phyloP scores from a whole-genome alignment of 2,888 invertebrate species.

The Drosophila buzzatii region DNA sequence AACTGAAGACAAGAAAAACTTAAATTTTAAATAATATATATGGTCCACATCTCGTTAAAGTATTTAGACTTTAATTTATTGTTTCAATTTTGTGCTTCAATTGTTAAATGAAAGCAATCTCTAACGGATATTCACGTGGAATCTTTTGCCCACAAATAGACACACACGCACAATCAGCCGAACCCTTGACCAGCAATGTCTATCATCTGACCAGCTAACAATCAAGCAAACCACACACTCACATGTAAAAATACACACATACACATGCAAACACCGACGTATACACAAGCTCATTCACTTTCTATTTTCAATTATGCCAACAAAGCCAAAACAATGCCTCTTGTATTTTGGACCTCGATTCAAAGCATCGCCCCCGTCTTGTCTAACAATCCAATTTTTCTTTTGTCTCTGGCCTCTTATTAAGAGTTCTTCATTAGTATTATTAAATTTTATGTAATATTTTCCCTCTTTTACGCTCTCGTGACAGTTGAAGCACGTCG shows the following conservation, averaged over 20 bases:
- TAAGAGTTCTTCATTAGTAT: constrained; percentile 66
- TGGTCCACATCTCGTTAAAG: background rate
- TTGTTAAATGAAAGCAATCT: constrained; percentile 26
- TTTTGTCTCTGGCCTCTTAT: constrained; percentile 43
- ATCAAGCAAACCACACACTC: constrained; percentile 12
- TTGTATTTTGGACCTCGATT: constrained; percentile 25
- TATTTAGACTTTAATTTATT: background rate
- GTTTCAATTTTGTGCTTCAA: constrained; percentile 6
- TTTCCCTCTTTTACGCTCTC: constrained; percentile 15
- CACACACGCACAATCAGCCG: constrained; percentile 21
- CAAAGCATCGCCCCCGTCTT: constrained; percentile 21
- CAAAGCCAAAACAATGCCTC: constrained; percentile 54
- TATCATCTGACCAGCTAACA: constrained; percentile 18
- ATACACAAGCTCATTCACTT: constrained; percentile 53
- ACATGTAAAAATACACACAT: too few relatives aligned
- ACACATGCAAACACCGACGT: background rate
- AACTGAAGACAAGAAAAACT: too few relatives aligned
- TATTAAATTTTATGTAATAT: constrained; percentile 17
- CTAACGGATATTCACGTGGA: constrained; percentile 17
- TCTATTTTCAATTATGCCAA: constrained; percentile 73
- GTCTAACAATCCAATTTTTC: background rate
- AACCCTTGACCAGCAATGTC: constrained; percentile 25
- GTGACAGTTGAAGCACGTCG: constrained; percentile 3
- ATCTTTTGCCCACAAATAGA: constrained; percentile 17
- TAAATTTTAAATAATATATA: too few relatives aligned